These are phyloP conservation scores for Oligia latruncula DNA, from an alignment of 2,888 invertebrate species.

Conservation along the genomic window DNA sequence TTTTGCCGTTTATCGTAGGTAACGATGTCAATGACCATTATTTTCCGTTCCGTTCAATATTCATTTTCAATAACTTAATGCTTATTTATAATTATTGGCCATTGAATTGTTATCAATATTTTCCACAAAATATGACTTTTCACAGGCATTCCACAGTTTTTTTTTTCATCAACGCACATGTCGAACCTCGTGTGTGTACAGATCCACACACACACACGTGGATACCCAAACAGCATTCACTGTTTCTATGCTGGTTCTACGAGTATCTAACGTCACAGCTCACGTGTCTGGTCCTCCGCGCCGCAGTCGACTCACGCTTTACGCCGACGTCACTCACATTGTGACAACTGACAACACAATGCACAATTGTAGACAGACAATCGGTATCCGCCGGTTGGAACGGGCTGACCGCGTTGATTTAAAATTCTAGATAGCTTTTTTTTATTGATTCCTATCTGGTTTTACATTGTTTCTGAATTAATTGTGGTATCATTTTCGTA, in stretches of 20 bases:
- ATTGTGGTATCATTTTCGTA: background rate
- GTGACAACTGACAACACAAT: conserved; percentile 55
- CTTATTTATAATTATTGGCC: background rate
- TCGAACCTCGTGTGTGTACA: conserved; percentile 11
- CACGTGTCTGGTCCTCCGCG: conserved; percentile 42
- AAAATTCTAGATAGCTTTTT: conserved; percentile 30
- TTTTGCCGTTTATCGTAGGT: background rate
- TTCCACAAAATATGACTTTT: background rate
- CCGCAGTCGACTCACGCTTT: conserved; percentile 34
- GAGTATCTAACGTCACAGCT: conserved; percentile 26
- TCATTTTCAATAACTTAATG: background rate
- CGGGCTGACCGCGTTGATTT: conserved; percentile 46
- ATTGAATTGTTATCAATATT: background rate
- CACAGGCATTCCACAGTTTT: background rate
- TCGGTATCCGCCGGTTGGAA: conserved; percentile 55
- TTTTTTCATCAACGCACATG: background rate
- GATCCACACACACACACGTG: conserved; percentile 29
- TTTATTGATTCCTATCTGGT: conserved; percentile 14
- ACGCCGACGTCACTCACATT: conserved; percentile 55
- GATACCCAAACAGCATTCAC: conserved; percentile 14
- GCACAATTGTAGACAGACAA: conserved; percentile 61
- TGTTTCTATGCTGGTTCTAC: conserved; percentile 11
- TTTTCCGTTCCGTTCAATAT: background rate
- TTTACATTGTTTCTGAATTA: conserved; percentile 23
- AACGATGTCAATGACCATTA: conserved; percentile 14